Base-by-base conservation (phyloP, 1,140 invertebrate species). In the Orchesella cincta region DNA sequence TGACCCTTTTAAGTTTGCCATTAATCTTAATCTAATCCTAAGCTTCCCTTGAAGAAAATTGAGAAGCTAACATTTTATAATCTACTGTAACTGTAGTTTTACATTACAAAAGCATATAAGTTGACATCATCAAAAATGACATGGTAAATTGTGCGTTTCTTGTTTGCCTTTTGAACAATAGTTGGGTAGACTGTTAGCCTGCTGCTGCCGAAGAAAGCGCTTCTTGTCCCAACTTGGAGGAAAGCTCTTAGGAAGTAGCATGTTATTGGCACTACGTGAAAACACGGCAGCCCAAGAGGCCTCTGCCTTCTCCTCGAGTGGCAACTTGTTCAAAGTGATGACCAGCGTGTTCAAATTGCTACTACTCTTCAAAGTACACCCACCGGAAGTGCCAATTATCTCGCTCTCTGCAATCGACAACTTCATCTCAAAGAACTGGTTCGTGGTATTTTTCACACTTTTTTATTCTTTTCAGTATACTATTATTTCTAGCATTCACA, bases 281-380 rank as follows among this genome's bases (percentile, higher is more conserved):
- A 92, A 92, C 83, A 87, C 88, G 1, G 89, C 88, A 14, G 89
- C 89, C 20, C 88, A 92, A 82, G 89, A 93, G 83, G 90, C 90
- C 87, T 95, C 31, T 93, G 93, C 85, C 86, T 93, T 39, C 93
- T 94, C 90, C 85, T 95, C 39, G 94, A 95, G 85, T 91, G 93
- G 90, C 90, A 93, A 83, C 84, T 92, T 28, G 83, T 92, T 23
- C 88, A 88, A 31, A 88, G 87, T 74, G 88, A 91, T 79, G 90
- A 92, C 80, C 88, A 91, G 39, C 89, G 92, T 82, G 84, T 93
- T 78, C 92, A 94, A 85, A 91, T 93, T 78, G 92, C 93, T 26
- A 92, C 92, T n/a, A 92, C 93, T 0, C 87, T 94, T 39, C 92
- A 94, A 83, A 92, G 90, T 36, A 94, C 93, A 18, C 85, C 88